Evolutionary conservation across 2,888 invertebrate genomes (phyloP), one percentile per base, ranked within the genome.

Genomic region (Morpho deidamia): DNA sequence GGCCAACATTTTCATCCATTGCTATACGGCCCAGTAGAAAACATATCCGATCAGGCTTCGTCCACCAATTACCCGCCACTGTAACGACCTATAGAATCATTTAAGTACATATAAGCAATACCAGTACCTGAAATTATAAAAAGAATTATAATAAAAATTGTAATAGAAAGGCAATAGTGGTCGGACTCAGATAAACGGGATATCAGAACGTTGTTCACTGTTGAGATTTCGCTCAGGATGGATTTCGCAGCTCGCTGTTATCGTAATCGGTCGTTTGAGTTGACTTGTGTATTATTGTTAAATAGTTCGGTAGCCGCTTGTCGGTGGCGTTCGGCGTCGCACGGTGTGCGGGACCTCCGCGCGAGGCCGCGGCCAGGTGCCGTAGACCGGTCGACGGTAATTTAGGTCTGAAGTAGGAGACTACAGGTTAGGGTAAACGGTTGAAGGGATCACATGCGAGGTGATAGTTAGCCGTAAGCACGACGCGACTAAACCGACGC

Each of bases 101-200:
- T 78, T 78, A 80, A 74, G 79, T 82, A 83, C 83, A 82, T 76
- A 73, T 85, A 86, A 87, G 86, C 85, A 87, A 86, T 87, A 87
- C 83, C 82, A 81, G 87, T 87, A 87, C 86, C 87, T 86, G 87
- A 85, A 74, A 61, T 75, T 76, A 71, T 74, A 78, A 75, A 76
- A 69, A 33, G 37, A 41, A 35, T 51, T 59, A 52, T 68, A 68
- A 68, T 69, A 70, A 76, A 77, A 76, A 75, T 71, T 72, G 75
- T 77, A 83, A 84, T 78, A 83, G 79, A 71, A 76, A 72, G 79
- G 66, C 64, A 76, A 77, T 76, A 81, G 77, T 75, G 81, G 77
- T 75, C 65, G 74, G 60, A 55, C 45, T 78, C 66, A 71, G 23
- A 5, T 5, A 70, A 73, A 71, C 53, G 61, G 56, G 59, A 53